Percentiles rank a stretch among this genome's conserved stretches.
Conservation (phyloP, 2,888 invertebrate species). For the Lysandra bellargus region DNA sequence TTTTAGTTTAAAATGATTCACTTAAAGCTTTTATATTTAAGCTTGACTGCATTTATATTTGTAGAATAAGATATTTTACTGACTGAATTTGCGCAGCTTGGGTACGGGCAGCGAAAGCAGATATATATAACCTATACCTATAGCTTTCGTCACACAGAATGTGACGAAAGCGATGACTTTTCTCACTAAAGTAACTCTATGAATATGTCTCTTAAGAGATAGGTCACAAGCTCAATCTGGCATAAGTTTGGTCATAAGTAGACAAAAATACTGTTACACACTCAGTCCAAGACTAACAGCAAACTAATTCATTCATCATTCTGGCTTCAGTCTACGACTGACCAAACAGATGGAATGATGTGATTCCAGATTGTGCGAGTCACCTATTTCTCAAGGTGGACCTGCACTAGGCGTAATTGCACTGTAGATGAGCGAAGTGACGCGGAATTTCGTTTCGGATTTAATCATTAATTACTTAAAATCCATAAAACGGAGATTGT, state of each 20-base stretch:
- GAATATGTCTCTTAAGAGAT: background rate
- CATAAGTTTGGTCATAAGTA: too few relatives aligned
- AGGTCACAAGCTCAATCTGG: background rate
- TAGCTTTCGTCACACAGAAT: too few relatives aligned
- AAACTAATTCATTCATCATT: background rate
- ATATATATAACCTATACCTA: too few relatives aligned
- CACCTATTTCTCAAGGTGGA: background rate
- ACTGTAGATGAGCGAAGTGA: background rate
- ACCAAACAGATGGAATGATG: background rate
- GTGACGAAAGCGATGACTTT: background rate
- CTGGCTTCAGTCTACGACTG: background rate
- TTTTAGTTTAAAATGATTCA: background rate
- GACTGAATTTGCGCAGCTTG: background rate
- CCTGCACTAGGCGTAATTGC: background rate
- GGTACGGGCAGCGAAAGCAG: background rate
- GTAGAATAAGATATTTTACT: background rate
- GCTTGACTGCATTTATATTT: slow-evolving; percentile 1
- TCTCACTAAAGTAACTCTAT: background rate
- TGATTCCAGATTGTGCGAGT: background rate
- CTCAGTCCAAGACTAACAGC: too few relatives aligned
- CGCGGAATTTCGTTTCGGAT: background rate
- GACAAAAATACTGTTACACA: background rate
- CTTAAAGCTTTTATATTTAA: background rate
- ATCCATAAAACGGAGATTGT: background rate
- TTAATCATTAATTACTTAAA: background rate